Evolutionary conservation across 2,888 invertebrate genomes (phyloP), one percentile per base, ranked within the genome.

Genomic region (Stictocephala bisonia): DNA sequence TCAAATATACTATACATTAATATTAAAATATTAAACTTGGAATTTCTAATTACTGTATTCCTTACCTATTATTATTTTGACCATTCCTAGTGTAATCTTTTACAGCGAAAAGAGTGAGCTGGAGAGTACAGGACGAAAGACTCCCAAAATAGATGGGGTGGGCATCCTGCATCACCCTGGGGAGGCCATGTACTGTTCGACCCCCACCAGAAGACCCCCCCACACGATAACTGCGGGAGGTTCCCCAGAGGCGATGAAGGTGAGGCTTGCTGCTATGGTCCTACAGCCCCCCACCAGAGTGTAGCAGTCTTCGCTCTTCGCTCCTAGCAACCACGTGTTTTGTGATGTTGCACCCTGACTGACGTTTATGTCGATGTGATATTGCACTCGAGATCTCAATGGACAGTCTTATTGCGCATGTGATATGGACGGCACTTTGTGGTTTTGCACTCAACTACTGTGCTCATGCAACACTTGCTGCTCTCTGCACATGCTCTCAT

Each of bases 201-300:
- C 87, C 74, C 77, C 79, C 71, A 83, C 73, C 80, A n/a, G 74
- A 20, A 66, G 71, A 20, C 77, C 83, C 75, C 80, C 82, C 53
- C 80, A 83, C 71, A 80, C 75, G 64, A 84, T 84, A 77, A 81
- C 81, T 83, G 85, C 83, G 71, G 86, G 85, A 84, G 88, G 85
- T 83, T 90, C 89, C 84, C 93, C 90, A 82, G 94, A 88, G 87
- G 91, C 91, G 86, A 91, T 93, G 89, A 93, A 93, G 91, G 93
- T 94, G 87, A 93, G 94, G 86, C 91, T 93, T 85, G 94, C 94
- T 83, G 93, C 94, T 84, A 93, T 93, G 88, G 93, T 94, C 86
- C 88, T 94, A 85, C 94, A 94, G 87, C 92, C 94, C 82, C 94
- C 94, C 85, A 94, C 93, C 87, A 91, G 93, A 87, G 93, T 92